phyloP scores from a whole-genome alignment of 2,888 invertebrate species.

The Scelioninae gen. 1 region DNA sequence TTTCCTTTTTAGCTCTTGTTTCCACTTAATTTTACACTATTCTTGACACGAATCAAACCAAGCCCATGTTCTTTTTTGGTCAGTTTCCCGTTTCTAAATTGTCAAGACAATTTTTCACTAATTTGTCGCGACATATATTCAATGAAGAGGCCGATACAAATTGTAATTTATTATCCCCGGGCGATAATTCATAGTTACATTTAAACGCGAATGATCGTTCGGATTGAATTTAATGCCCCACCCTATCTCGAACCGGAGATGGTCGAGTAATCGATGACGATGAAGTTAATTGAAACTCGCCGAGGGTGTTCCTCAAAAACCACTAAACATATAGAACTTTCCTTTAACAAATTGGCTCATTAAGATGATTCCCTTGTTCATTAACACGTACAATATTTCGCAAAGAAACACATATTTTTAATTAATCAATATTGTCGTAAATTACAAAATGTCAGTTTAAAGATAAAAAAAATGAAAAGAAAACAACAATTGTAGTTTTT shows the following conservation, averaged over 20 bases:
- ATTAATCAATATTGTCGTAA: not conserved
- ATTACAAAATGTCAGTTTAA: not conserved
- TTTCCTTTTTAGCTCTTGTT: not conserved
- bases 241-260: not conserved
- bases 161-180: conserved; percentile 41
- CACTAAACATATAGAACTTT: conserved; percentile 7
- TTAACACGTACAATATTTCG: not conserved
- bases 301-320: conserved; percentile 23
- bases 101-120: conserved; percentile 31
- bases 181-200: conserved; percentile 41
- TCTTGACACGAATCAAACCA: conserved; percentile 8
- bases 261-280: conserved; percentile 30
- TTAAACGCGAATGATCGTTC: conserved; percentile 39
- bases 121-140: conserved; percentile 24
- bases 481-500: not conserved
- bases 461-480: not conserved
- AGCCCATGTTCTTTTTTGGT: conserved; percentile 1
- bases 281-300: conserved; percentile 38
- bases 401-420: not conserved
- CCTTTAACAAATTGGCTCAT: conserved; percentile 5
- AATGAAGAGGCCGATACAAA: conserved; percentile 11
- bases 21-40: conserved; percentile 16
- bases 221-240: conserved; percentile 29
- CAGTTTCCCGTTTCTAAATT: conserved; percentile 3
- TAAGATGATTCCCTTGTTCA: not conserved